A percentile compares a stretch with the other conserved stretches of the same genome.
Conservation (phyloP, 2,797 vertebrate genomes). For the Coregonus suidteri region DNA sequence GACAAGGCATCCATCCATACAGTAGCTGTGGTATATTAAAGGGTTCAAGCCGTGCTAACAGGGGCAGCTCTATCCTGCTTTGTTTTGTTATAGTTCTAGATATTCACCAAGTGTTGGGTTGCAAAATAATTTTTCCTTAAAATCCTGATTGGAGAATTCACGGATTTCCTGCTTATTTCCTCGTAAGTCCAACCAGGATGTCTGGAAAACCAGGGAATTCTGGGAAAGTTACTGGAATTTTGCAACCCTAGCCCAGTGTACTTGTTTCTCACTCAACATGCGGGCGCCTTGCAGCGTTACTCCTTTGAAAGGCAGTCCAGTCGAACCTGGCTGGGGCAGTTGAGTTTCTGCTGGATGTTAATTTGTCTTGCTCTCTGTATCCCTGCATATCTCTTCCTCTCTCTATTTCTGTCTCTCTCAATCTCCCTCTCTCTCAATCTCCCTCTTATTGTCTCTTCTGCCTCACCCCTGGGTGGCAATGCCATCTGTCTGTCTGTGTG, state of each 20-base stretch:
- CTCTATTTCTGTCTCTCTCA: not conserved
- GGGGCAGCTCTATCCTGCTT: slow-evolving; percentile 51
- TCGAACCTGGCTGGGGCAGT: not conserved
- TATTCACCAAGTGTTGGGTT: not conserved
- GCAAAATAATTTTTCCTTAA: not conserved
- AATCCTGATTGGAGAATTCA: not conserved
- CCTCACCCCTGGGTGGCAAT: not conserved
- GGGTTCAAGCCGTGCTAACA: slow-evolving; percentile 75
- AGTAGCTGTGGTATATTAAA: slow-evolving; percentile 67
- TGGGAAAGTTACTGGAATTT: not conserved
- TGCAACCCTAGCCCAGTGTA: not conserved
- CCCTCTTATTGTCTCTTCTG: not conserved
- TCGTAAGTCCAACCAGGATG: no score
- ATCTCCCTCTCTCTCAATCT: not conserved
- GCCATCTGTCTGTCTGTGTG: slow-evolving; percentile 35
- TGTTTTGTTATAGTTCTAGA: slow-evolving; percentile 3
- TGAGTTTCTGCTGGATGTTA: no score
- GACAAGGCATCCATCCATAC: slow-evolving; percentile 9
- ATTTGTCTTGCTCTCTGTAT: not conserved
- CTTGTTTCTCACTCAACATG: not conserved
- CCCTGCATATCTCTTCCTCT: slow-evolving; percentile 2
- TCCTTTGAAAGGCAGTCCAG: not conserved
- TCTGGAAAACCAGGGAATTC: no score
- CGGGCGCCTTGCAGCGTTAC: not conserved
- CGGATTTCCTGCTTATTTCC: no score